phyloP scores from a whole-genome alignment of 2,797 vertebrate genomes.

The Carduelis carduelis region DNA sequence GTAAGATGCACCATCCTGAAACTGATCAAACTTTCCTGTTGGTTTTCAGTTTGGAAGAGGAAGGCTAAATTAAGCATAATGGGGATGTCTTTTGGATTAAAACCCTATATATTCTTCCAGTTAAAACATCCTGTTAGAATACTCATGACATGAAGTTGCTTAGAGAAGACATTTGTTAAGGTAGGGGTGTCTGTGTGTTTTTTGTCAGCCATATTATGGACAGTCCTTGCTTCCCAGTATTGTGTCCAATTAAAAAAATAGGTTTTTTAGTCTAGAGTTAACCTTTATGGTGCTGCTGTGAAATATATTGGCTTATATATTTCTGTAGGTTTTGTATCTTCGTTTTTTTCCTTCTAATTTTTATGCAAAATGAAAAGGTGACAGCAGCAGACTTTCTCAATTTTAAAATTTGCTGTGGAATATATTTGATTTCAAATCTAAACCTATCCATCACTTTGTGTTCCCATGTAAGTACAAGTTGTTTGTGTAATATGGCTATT shows the following conservation, averaged over 20 bases:
- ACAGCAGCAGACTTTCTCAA: background rate
- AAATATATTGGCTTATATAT: background rate
- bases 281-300: background rate
- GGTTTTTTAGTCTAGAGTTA: background rate
- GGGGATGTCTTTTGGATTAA: conserved; percentile 18
- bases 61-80: conserved; percentile 5
- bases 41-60: background rate
- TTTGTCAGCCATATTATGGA: background rate
- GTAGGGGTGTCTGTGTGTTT: background rate
- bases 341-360: background rate
- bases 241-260: background rate
- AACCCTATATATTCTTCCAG: background rate
- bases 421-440: background rate
- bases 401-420: background rate
- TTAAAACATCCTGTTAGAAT: background rate
- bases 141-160: background rate
- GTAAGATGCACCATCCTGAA: background rate
- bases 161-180: background rate
- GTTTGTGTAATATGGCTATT: background rate
- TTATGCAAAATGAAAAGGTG: background rate
- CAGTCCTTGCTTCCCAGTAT: background rate
- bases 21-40: background rate
- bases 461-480: background rate
- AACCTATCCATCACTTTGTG: background rate
- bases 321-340: background rate